Base-by-base conservation (phyloP, 2,113 vertebrate species). In the rat (Rattus norvegicus) region DNA sequence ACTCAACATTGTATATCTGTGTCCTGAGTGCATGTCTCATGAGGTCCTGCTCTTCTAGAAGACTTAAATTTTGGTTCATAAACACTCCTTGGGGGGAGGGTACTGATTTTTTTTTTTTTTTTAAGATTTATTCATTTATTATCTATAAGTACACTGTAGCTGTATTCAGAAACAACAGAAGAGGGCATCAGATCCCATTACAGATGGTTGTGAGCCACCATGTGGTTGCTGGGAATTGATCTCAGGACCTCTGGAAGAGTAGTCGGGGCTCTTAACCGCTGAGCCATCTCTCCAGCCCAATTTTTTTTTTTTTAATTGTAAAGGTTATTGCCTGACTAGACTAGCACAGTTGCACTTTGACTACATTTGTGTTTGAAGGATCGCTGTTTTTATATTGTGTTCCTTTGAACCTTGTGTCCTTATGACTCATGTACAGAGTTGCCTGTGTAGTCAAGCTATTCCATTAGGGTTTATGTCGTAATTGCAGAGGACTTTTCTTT, bases 391-490 rank as follows among this genome's bases (percentile, higher is more conserved):
- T n/a, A 17, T 84, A n/a, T 93, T 95, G 22, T 94, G 14, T 49
- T 88, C 22, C 22, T 85, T 92, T 80, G 33, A 61, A 43, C 61
- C 11, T 86, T 96, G 30, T 28, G 91, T 43, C 39, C 3, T 75
- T 91, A 63, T 67, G 56, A 90, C 87, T 80, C 67, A 73, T 86
- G 14, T 90, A 30, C 75, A 22, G 92, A 86, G 65, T 67, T 88
- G 2, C 26, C 43, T 94, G 0, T 83, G 33, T 59, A 92, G 67
- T 93, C 30, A 87, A 28, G 3, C 83, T 47, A 81, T 81, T 88
- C 43, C 92, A 19, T 70, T 85, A n/a, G 39, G 76, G 20, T 92
- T 91, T 89, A n/a, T 72, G 22, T 95, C 28, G 30, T 49, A 92
- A 65, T 39, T 93, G 33, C 26, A 52, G 85, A 10, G 49, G n/a